Base-by-base conservation (phyloP, 2,888 invertebrate genomes). In the Chymomyza caudatula region DNA sequence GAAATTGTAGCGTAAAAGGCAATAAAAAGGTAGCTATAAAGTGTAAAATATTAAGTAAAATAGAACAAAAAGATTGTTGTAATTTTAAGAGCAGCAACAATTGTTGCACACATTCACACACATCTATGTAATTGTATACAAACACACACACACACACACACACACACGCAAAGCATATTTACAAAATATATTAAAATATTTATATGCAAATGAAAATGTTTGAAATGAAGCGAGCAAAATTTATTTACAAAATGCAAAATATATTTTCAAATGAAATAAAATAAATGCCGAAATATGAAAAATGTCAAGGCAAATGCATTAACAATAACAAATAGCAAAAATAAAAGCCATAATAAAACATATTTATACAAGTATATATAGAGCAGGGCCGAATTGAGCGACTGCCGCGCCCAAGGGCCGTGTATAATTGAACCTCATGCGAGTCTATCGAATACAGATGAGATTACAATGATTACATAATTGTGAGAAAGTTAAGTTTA, bases 1-100 rank as follows among this genome's bases (percentile, higher is more conserved):
- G 8, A 11, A 37, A 37, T 37, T 37, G 8, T 2, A 13, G 29
- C 29, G 29, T 37, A 37, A 62, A 71, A 63, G 66, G 67, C 65
- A 71, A 69, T 65, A 68, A 69, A 67, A 77, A 65, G 64, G 68
- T 53, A 63, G 59, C 64, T 70, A 65, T 56, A 69, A 65, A 69
- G 65, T 58, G 66, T 63, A 64, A 59, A 55, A 47, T 63, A 59
- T 57, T 71, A 73, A 64, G 61, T 61, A 67, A 59, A 67, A 75
- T 64, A 63, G 53, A 56, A 69, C 62, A 62, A 65, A 60, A 63
- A 51, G 69, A 69, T 62, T 52, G 62, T 72, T 65, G 72, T 58
- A 65, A 73, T 81, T 78, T 58, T 54, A 58, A 60, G 56, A 65
- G 17, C 55, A 63, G 60, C 8, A 55, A 19, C 22, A 56, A 6